phyloP scores from a whole-genome alignment of 1,140 invertebrate species.

The Psilanteris sp. region DNA sequence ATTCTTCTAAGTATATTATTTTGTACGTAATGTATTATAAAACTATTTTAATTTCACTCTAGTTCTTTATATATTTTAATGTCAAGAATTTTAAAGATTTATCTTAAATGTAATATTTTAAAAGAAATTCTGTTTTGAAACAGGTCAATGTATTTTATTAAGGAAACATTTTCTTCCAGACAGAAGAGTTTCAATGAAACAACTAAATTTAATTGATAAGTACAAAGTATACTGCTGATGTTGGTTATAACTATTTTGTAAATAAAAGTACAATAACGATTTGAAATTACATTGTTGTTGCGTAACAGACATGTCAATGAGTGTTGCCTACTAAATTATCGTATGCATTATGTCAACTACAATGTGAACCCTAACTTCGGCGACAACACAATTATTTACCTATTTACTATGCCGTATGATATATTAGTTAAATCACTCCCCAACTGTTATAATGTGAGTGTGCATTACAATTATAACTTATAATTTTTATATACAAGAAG shows the following conservation, averaged over 20 bases:
- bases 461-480: slow-evolving; percentile 1
- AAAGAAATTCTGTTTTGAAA: slow-evolving; percentile 16
- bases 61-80: slow-evolving; percentile 38
- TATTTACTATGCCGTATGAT: slow-evolving; percentile 59
- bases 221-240: slow-evolving; percentile 5
- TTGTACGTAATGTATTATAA: too few species aligned
- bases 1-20: too few species aligned
- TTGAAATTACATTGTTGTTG: slow-evolving; percentile 51
- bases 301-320: slow-evolving; percentile 56
- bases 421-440: slow-evolving; percentile 47
- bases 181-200: not conserved
- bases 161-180: too few species aligned
- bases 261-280: slow-evolving; percentile 28
- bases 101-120: slow-evolving; percentile 2
- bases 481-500: too few species aligned
- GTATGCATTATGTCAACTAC: slow-evolving; percentile 52
- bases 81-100: not conserved
- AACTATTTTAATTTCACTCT: too few species aligned
- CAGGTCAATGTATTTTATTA: slow-evolving; percentile 2
- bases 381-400: slow-evolving; percentile 61
- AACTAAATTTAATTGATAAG: slow-evolving; percentile 10
- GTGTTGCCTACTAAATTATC: slow-evolving; percentile 53
- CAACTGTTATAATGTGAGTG: not conserved
- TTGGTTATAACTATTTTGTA: slow-evolving; percentile 21
- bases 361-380: slow-evolving; percentile 46